These are phyloP conservation scores for Caligus rogercresseyi DNA, from an alignment of 1,140 invertebrate genomes.

Conservation along the genomic window DNA sequence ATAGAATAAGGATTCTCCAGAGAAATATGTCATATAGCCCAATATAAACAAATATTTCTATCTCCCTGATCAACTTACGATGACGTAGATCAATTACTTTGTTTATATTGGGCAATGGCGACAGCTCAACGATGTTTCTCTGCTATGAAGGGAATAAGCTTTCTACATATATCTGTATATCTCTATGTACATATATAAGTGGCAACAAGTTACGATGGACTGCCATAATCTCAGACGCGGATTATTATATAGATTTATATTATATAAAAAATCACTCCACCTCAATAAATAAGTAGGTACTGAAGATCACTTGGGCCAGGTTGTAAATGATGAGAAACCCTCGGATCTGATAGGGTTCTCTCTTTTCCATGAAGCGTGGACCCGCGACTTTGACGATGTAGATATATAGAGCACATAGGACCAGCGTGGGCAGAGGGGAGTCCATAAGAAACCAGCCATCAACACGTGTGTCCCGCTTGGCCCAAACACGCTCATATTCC, in stretches of 20 bases:
- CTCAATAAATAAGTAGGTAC: constrained; percentile 60
- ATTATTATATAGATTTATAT: not conserved
- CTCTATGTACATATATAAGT: too few species aligned
- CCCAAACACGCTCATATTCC: constrained; percentile 23
- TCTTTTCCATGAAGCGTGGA: constrained; percentile 64
- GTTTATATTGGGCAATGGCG: too few species aligned
- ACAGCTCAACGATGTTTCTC: too few species aligned
- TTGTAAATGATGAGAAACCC: constrained; percentile 64
- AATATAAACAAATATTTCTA: too few species aligned
- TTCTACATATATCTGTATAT: too few species aligned
- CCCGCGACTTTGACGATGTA: constrained; percentile 64
- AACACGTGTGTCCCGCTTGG: constrained; percentile 61
- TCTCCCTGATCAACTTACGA: too few species aligned
- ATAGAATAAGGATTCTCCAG: too few species aligned
- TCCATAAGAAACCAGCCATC: constrained; percentile 77
- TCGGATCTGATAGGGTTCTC: constrained; percentile 60
- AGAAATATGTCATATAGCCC: too few species aligned
- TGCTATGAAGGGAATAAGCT: too few species aligned
- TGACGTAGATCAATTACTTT: too few species aligned
- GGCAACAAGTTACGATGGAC: too few species aligned
- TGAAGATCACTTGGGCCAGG: constrained; percentile 61
- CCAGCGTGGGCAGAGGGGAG: constrained; percentile 67
- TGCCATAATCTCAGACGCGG: too few species aligned
- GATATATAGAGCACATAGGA: constrained; percentile 61
- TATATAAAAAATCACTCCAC: constrained; percentile 26